These are phyloP conservation scores for Toxotes lorentzi DNA, from an alignment of 2,797 vertebrate genomes.

Conservation along the genomic window DNA sequence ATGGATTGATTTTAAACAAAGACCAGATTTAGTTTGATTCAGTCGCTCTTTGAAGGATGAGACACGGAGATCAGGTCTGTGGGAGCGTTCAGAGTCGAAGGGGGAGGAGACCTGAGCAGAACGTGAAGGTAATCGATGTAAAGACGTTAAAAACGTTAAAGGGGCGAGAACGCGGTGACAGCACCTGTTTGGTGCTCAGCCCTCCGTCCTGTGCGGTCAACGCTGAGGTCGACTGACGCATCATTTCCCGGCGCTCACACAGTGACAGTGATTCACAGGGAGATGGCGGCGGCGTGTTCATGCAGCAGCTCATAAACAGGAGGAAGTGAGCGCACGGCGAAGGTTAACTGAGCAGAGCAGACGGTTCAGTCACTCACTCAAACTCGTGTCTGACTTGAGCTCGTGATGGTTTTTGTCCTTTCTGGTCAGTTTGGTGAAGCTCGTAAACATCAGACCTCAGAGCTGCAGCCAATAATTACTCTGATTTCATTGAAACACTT, in stretches of 20 bases:
- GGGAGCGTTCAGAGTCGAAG: not conserved
- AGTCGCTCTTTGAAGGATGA: not conserved
- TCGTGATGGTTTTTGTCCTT: too few species aligned
- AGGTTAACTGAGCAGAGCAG: too few species aligned
- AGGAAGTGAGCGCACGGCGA: conserved; percentile 25
- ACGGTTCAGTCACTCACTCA: not conserved
- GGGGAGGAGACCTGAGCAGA: too few species aligned
- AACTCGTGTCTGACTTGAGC: too few species aligned
- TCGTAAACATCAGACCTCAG: too few species aligned
- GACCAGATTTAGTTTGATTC: conserved; percentile 18
- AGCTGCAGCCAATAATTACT: not conserved
- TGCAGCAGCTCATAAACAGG: conserved; percentile 39
- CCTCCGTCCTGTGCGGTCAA: too few species aligned
- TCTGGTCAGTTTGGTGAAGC: not conserved
- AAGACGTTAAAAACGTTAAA: too few species aligned
- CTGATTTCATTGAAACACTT: too few species aligned
- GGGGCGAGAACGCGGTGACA: too few species aligned
- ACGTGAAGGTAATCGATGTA: too few species aligned
- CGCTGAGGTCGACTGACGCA: too few species aligned
- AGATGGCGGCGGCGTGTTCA: not conserved
- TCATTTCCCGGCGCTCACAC: not conserved
- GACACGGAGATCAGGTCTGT: not conserved
- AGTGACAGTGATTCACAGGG: conserved; percentile 14
- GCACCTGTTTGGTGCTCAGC: too few species aligned
- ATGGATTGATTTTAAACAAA: conserved; percentile 10